phyloP scores from a whole-genome alignment of 2,797 vertebrate genomes.

The Chelonia mydas region DNA sequence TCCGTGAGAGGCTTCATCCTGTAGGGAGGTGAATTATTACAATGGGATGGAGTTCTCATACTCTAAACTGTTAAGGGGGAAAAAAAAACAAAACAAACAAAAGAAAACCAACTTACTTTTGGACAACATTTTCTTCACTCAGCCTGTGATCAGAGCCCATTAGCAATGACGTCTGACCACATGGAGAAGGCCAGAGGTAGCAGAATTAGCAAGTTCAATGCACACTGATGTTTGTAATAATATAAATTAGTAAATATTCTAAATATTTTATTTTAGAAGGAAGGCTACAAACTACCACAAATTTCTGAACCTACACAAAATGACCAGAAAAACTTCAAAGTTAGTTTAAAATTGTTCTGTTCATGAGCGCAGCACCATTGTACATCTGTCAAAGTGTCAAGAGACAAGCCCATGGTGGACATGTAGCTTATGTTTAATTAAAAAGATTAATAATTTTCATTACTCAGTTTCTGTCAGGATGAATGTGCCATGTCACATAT shows the following conservation, averaged over 20 bases:
- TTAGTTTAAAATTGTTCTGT: background rate
- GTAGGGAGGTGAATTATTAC: background rate
- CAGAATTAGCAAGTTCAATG: background rate
- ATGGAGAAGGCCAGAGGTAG: background rate
- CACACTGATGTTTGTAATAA: background rate
- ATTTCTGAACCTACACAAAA: background rate
- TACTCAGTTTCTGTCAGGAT: background rate
- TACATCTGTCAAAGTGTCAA: background rate
- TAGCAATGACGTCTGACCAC: background rate
- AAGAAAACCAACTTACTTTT: background rate
- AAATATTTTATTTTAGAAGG: too few species aligned
- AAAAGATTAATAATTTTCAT: background rate
- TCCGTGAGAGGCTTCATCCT: too few species aligned
- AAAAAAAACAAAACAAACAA: too few species aligned
- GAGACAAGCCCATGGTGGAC: background rate
- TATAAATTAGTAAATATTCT: background rate
- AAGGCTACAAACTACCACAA: background rate
- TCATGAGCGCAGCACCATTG: background rate
- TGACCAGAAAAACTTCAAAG: background rate
- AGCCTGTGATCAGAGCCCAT: too few species aligned
- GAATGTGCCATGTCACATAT: too few species aligned
- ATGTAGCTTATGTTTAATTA: background rate
- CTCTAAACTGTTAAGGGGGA: background rate
- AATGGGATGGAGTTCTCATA: background rate
- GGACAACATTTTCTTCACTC: background rate